Base-by-base conservation (phyloP, 2,888 invertebrate genomes). In the Apotomis betuletana region DNA sequence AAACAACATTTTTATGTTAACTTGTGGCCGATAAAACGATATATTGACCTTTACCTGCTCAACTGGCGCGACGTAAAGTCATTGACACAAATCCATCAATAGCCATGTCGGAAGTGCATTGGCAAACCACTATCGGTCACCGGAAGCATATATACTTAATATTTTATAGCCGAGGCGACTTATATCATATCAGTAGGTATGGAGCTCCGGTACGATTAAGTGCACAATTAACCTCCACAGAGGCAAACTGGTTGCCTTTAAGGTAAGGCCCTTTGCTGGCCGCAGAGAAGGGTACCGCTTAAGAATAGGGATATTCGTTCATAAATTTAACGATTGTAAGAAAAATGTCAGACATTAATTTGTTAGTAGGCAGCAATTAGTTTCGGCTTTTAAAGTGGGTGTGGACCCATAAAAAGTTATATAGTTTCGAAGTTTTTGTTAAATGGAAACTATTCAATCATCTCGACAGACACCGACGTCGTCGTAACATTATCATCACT, bases 51-150 rank as follows among this genome's bases (percentile, higher is more conserved):
- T 80, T 79, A 75, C 52, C 44, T 65, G 69, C 38, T 58, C 46
- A 64, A 67, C 73, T 71, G 75, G 74, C 69, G 73, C 74, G 77
- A 77, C 75, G 67, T 70, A 77, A 78, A 84, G 86, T 77, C 87
- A 86, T 87, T 88, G 87, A 86, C 87, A 87, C 84, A 81, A 81
- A 84, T 87, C 77, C 74, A 73, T 74, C 73, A 73, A 79, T 74
- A 74, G 74, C 76, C 77, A 79, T 83, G 80, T 81, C 86, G 88
- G 88, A 88, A 87, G 83, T 79, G 54, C 74, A 72, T 75, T 72
- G 60, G 59, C 75, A 74, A 76, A 74, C 70, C 68, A 69, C 58
- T 78, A 76, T 76, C 75, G 61, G 74, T 65, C 78, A 77, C 87
- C 87, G 88, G 88, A 88, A 88, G 85, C 83, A 77, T 79, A 77